Evolutionary conservation across 2,113 vertebrate species (phyloP), one percentile per base, ranked within the genome.

Genomic region (Pomatorhinus ruficollis): DNA sequence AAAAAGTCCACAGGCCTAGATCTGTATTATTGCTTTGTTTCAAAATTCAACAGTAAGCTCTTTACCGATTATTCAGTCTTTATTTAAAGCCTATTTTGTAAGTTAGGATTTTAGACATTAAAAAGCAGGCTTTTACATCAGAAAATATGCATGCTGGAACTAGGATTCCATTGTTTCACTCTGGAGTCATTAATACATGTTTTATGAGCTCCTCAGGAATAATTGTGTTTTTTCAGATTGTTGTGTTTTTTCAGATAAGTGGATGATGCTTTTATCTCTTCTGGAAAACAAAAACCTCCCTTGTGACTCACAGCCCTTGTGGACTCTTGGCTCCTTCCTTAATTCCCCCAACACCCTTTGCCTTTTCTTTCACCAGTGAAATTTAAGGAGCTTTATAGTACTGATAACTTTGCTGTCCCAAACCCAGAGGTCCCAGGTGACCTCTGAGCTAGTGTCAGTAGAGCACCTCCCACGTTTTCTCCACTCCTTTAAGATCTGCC

Each of bases 191-290:
- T 93, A 93, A 77, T 82, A 64, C 42, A 71, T 78, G 70, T 83
- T 94, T 96, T 94, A 93, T 91, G 81, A 95, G 87, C 57, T 94
- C 45, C 78, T 71, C 40, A 71, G 78, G 68, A 87, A 91, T 81
- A 90, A 78, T 65, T 71, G 56, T n/a, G n/a, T n/a, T n/a, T n/a
- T n/a, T n/a, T n/a, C n/a, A n/a, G n/a, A 76, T 76, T 85, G 57
- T 39, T 93, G 21, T 76, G 59, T 81, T 92, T 96, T 69, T 89
- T 83, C 77, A 83, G 89, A 80, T 83, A 95, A 95, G 59, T 68
- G 87, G 87, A 77, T 0, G 1, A 65, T 74, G 85, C 57, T 90
- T 97, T 96, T 96, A 93, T 87, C 79, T 87, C 27, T 72, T 61
- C 53, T 87, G 50, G 69, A 93, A 93, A 94, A 93, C 74, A 93